phyloP scores from a whole-genome alignment of 2,113 vertebrate species.

The Prunella himalayana region DNA sequence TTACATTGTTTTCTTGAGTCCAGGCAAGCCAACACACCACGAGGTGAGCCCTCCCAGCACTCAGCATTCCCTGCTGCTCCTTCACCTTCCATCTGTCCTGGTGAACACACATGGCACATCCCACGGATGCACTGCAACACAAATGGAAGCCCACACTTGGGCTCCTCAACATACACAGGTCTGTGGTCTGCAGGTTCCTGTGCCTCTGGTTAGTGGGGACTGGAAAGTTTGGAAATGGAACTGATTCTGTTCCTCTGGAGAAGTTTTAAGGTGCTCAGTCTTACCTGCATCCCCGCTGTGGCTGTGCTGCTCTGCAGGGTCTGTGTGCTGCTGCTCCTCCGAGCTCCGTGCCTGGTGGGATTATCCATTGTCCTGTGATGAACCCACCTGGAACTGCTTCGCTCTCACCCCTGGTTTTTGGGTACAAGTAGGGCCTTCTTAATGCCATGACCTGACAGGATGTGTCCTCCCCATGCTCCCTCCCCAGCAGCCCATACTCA shows the following conservation, averaged over 20 bases:
- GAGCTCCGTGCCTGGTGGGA: rapidly evolving
- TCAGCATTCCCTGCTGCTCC: not conserved
- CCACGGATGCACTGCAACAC: rapidly evolving
- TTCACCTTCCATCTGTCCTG: not conserved
- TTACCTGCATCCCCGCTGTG: not conserved
- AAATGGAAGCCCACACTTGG: not conserved
- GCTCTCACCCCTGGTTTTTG: not conserved
- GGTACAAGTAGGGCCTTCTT: not conserved
- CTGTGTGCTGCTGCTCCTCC: not conserved
- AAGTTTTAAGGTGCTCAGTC: not conserved
- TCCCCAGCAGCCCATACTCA: not conserved
- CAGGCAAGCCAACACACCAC: not conserved
- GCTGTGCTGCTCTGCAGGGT: not conserved
- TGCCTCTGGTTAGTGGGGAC: not conserved
- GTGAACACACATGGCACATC: rapidly evolving
- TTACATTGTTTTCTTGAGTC: not conserved
- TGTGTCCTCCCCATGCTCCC: not conserved
- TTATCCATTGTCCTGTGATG: rapidly evolving
- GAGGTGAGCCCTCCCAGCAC: not conserved
- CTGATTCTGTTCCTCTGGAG: not conserved
- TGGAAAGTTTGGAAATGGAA: not conserved
- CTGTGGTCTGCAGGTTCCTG: not conserved
- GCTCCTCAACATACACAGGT: rapidly evolving
- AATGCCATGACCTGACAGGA: not conserved
- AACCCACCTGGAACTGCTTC: not conserved